Base-by-base conservation (phyloP, 2,113 vertebrate species). In the Chauna torquata region DNA sequence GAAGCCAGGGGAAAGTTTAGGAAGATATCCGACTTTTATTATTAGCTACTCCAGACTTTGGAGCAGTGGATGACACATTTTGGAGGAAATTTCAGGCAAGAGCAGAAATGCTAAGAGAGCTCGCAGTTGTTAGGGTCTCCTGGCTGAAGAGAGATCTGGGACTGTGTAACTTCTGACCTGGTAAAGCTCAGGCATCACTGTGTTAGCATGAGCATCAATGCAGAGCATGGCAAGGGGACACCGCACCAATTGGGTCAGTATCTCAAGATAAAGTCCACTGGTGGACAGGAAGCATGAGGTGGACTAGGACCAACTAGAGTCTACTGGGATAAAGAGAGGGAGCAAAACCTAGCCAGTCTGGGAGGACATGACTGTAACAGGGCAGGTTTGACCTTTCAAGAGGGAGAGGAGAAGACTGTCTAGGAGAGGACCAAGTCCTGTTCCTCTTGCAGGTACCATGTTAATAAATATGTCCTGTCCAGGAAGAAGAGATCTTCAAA, bases 121-220 rank as follows among this genome's bases (percentile, higher is more conserved):
- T 78, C 57, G 30, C 9, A 25, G 6, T 86, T 81, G 47, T 10
- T 61, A 42, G 27, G 2, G 3, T 74, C 17, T 82, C 42, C 74
- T 20, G 76, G 27, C 14, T n/a, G 17, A 84, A 54, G 42, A 82
- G 23, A 78, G 12, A 90, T 44, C 14, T 65, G 18, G 3, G 34
- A 13, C 9, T 74, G 45, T 80, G 12, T 6, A 61, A 44, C 36
- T 89, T 49, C 38, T 54, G 36, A 24, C 17, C 28, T 61, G 32
- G 19, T 45, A 55, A 59, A 66, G 4, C 6, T 66, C 15, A 5
- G 13, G 30, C 55, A 62, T 36, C 34, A 23, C 16, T 42, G 15
- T 11, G 19, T 36, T 70, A 69, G 25, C 11, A 42, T 0, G 3
- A 83, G n/a, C 10, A 58, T 11, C 2, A 1, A 17, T 0, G 3